Evolutionary conservation across 2,888 invertebrate species (phyloP).

Genomic region (Petrolisthes cinctipes): DNA sequence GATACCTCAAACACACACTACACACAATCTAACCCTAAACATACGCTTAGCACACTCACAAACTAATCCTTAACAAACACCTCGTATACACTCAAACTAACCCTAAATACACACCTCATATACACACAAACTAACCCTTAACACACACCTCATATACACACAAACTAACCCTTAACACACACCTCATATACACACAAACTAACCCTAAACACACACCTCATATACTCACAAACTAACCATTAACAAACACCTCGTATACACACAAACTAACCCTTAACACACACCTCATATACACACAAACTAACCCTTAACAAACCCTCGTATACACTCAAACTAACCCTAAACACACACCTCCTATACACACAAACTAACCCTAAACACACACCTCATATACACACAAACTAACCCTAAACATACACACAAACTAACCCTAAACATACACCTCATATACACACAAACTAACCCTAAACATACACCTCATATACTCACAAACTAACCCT

Average conservation of each 20-base stretch:
- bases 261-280: too few relatives aligned
- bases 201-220: background rate
- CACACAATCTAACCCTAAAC: background rate
- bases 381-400: too few relatives aligned
- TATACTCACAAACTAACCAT: constrained; percentile 41
- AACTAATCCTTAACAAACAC: background rate
- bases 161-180: background rate
- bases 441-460: background rate
- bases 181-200: too few relatives aligned
- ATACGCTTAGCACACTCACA: background rate
- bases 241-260: too few relatives aligned
- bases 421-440: too few relatives aligned
- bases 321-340: background rate
- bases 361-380: background rate
- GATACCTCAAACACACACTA: too few relatives aligned
- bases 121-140: too few relatives aligned
- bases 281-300: too few relatives aligned
- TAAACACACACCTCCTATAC: background rate
- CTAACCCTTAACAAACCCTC: too few relatives aligned
- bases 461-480: background rate
- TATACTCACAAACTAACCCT: background rate
- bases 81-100: too few relatives aligned
- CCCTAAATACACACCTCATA: background rate
- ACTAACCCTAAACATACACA: too few relatives aligned
- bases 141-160: background rate